Conservation (phyloP, 2,888 invertebrate species). For the Mesochorus sp. region DNA sequence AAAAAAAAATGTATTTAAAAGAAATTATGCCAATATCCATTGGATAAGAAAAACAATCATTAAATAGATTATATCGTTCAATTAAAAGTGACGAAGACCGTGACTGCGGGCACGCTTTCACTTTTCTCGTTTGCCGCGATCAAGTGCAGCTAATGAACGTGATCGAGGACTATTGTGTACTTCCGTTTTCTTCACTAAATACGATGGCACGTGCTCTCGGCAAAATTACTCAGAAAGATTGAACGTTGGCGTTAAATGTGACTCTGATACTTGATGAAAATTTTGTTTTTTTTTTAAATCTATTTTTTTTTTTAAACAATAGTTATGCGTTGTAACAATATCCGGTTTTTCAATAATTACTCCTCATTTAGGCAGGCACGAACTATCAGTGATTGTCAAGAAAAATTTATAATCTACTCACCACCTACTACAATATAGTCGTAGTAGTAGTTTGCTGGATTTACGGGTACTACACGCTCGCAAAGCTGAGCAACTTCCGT, state of each 20-base stretch:
- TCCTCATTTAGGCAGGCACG: too few species aligned
- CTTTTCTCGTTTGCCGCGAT: slow-evolving; percentile 14
- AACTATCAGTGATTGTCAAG: too few species aligned
- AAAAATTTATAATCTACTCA: slow-evolving; percentile 73
- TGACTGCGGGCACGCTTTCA: slow-evolving; percentile 20
- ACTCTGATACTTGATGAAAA: slow-evolving; percentile 48
- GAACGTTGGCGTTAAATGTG: not conserved
- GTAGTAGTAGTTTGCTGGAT: slow-evolving; percentile 83
- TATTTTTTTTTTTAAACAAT: too few species aligned
- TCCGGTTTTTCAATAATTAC: too few species aligned
- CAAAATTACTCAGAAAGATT: not conserved
- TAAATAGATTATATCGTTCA: not conserved
- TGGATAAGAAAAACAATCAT: too few species aligned
- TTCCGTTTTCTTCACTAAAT: slow-evolving; percentile 15
- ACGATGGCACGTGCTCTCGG: not conserved
- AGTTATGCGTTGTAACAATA: slow-evolving; percentile 36
- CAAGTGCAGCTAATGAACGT: slow-evolving; percentile 15
- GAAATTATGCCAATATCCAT: too few species aligned
- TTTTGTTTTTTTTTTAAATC: too few species aligned
- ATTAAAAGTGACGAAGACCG: not conserved
- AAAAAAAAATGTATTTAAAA: too few species aligned
- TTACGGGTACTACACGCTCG: slow-evolving; percentile 83
- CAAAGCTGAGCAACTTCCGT: slow-evolving; percentile 82
- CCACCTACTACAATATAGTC: slow-evolving; percentile 87
- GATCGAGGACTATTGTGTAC: not conserved